Evolutionary conservation across 2,797 vertebrate species (phyloP).

Genomic region (Cygnus olor): DNA sequence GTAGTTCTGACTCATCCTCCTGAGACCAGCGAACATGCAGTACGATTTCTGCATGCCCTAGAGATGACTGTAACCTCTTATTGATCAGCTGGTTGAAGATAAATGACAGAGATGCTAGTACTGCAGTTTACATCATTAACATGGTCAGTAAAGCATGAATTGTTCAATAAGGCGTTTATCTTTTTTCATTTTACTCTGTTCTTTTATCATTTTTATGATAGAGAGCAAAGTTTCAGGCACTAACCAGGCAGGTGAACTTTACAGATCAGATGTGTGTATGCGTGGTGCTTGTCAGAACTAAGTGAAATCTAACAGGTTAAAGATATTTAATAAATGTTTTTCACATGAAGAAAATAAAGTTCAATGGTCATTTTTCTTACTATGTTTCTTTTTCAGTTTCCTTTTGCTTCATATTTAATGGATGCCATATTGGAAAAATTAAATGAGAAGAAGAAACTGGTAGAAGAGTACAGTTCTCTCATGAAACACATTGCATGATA

Average conservation of each 20-base stretch:
- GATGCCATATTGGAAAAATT: constrained; percentile 91
- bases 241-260: constrained; percentile 72
- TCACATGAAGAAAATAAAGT: constrained; percentile 60
- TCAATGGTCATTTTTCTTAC: constrained; percentile 62
- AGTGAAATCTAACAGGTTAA: constrained; percentile 71
- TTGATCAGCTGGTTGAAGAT: constrained; percentile 83
- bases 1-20: constrained; percentile 62
- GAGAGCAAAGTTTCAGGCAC: constrained; percentile 73
- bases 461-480: constrained; percentile 87
- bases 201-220: constrained; percentile 82
- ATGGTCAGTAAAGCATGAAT: constrained; percentile 85
- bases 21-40: constrained; percentile 70
- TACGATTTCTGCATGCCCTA: constrained; percentile 72
- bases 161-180: constrained; percentile 83
- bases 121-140: constrained; percentile 86
- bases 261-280: constrained; percentile 56
- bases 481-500: constrained; percentile 79
- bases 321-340: constrained; percentile 64
- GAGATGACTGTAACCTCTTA: constrained; percentile 81
- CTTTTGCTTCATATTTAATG: constrained; percentile 89
- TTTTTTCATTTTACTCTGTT: constrained; percentile 82
- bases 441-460: constrained; percentile 90
- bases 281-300: constrained; percentile 58
- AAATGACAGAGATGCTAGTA: constrained; percentile 81
- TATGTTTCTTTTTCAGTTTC: constrained; percentile 85